These are phyloP conservation scores for Axinella damicornis DNA, from an alignment of 37 sponge, comb jelly and placozoan species.

Conservation along the genomic window DNA sequence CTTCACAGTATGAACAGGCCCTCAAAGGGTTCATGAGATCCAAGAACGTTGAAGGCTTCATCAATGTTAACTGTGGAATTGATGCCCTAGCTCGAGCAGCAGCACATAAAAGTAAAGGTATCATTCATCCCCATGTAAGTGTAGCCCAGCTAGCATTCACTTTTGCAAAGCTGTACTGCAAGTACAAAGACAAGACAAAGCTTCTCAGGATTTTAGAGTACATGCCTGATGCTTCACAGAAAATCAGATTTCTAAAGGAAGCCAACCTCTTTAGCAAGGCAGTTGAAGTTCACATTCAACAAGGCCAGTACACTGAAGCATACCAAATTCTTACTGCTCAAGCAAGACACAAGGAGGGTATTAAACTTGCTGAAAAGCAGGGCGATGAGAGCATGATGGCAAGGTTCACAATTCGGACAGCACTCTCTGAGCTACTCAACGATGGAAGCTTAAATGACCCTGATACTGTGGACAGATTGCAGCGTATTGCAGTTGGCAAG, in stretches of 20 bases:
- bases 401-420: background rate
- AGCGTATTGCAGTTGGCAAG: background rate
- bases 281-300: conserved; percentile 3
- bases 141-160: background rate
- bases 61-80: background rate
- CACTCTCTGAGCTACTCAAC: background rate
- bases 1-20: conserved; percentile 51
- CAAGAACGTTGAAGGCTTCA: conserved; percentile 25
- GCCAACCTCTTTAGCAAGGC: conserved; percentile 7
- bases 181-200: background rate
- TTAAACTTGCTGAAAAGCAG: conserved; percentile 6
- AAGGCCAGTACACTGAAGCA: conserved; percentile 1
- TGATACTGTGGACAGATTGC: background rate
- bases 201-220: background rate
- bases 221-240: background rate
- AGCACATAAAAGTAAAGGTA: background rate
- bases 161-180: background rate
- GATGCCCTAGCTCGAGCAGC: conserved; percentile 36
- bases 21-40: conserved; percentile 31
- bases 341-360: conserved; percentile 32
- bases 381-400: background rate
- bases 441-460: background rate
- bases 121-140: background rate
- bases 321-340: conserved; percentile 23
- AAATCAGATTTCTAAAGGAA: conserved; percentile 14